Evolutionary conservation across 1,140 invertebrate genomes (phyloP).

Genomic region (Bombus confusus): DNA sequence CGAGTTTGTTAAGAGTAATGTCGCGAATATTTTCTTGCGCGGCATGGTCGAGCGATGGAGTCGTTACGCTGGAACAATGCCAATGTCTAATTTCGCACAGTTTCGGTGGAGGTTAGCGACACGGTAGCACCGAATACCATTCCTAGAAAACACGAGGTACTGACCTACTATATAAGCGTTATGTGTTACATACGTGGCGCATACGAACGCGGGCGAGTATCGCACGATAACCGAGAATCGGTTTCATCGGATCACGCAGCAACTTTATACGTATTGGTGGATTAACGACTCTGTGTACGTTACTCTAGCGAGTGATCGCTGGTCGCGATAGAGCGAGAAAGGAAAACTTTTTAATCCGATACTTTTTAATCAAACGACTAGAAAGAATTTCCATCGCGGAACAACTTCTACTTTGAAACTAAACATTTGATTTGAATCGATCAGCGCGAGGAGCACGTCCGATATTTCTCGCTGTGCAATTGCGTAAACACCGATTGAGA

Average conservation of each 20-base stretch:
- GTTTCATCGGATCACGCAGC: constrained; percentile 29
- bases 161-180: constrained; percentile 32
- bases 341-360: constrained; percentile 19
- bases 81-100: constrained; percentile 65
- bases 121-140: constrained; percentile 42
- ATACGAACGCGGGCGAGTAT: background rate
- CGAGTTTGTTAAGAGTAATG: constrained; percentile 64
- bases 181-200: background rate
- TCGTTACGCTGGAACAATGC: constrained; percentile 66
- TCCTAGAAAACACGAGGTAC: constrained; percentile 38
- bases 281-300: background rate
- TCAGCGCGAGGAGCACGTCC: background rate
- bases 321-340: background rate
- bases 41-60: constrained; percentile 57
- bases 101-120: constrained; percentile 41
- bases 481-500: constrained; percentile 19
- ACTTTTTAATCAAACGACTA: constrained; percentile 32
- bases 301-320: background rate
- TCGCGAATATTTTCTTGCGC: constrained; percentile 67
- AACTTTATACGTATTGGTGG: constrained; percentile 31
- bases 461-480: background rate
- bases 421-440: background rate
- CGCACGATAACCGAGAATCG: constrained; percentile 28
- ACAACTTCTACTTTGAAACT: background rate
- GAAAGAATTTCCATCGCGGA: background rate